Evolutionary conservation across 2,113 vertebrate genomes (phyloP).

Genomic region (Trichomycterus rosablanca): DNA sequence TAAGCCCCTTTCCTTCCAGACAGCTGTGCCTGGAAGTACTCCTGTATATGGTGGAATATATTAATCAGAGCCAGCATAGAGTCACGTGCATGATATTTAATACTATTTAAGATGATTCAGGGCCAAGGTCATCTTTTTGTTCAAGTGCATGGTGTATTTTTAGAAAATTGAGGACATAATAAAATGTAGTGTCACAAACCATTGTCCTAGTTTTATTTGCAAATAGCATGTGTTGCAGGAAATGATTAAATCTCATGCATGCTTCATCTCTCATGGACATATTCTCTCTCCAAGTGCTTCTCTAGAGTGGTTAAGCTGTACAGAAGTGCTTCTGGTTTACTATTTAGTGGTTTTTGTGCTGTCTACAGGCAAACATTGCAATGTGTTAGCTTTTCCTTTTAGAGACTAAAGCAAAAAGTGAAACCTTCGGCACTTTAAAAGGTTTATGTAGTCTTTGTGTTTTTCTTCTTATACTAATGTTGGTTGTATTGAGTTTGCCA

Average conservation of each 20-base stretch:
- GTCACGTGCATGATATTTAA: slow-evolving; percentile 56
- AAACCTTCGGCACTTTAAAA: no score
- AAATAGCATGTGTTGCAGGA: not conserved
- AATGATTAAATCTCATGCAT: not conserved
- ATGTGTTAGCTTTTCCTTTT: no score
- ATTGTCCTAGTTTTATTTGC: not conserved
- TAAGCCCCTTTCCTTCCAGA: slow-evolving; percentile 28
- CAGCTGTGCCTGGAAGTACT: slow-evolving; percentile 29
- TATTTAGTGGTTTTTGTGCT: not conserved
- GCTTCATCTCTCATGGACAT: not conserved
- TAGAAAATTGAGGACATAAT: slow-evolving; percentile 11
- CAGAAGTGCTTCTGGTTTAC: not conserved
- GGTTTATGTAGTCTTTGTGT: no score
- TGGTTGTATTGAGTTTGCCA: no score
- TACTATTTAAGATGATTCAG: slow-evolving; percentile 65
- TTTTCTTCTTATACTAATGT: no score
- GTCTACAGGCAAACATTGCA: not conserved
- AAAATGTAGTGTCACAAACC: not conserved
- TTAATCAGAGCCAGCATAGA: slow-evolving; percentile 32
- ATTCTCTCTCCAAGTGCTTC: not conserved
- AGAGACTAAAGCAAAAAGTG: no score
- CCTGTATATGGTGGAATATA: slow-evolving; percentile 47
- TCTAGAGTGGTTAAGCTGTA: not conserved
- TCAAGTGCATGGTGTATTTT: slow-evolving; percentile 53
- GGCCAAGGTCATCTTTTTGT: slow-evolving; percentile 64